These are phyloP conservation scores for Parascotia fuliginaria DNA, from an alignment of 2,888 invertebrate genomes.

Conservation along the genomic window DNA sequence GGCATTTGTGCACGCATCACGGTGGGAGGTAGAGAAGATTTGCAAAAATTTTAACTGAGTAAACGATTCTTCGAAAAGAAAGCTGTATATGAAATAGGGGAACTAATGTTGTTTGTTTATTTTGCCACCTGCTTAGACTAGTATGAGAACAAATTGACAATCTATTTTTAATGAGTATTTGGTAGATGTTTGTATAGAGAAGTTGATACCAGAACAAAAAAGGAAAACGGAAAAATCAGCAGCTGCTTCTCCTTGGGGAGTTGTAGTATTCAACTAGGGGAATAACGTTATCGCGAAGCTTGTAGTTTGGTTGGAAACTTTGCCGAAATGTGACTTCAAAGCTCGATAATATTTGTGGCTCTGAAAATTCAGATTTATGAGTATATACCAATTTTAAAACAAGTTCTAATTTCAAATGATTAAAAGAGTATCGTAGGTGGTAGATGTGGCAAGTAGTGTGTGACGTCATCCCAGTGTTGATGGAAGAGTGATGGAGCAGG, in stretches of 20 bases:
- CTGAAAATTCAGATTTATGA: no score
- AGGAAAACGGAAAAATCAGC: slow-evolving; percentile 1
- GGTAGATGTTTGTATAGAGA: not conserved
- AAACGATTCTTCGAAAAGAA: slow-evolving; percentile 77
- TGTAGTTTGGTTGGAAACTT: not conserved
- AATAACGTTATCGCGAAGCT: not conserved
- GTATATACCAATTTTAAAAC: not conserved
- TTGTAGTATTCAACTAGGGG: not conserved
- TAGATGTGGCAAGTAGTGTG: slow-evolving; percentile 2
- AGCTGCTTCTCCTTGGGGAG: slow-evolving; percentile 1
- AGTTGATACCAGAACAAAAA: not conserved
- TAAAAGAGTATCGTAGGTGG: slow-evolving; percentile 5
- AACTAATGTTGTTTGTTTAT: slow-evolving; percentile 62
- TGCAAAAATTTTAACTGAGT: slow-evolving; percentile 62
- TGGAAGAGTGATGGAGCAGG: slow-evolving; percentile 80
- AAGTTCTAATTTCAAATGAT: slow-evolving; percentile 4
- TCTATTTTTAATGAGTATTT: slow-evolving; percentile 26
- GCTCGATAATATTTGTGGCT: not conserved
- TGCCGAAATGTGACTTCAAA: slow-evolving; percentile 3
- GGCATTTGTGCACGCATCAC: slow-evolving; percentile 80
- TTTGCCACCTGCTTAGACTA: slow-evolving; percentile 63
- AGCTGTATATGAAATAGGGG: slow-evolving; percentile 56
- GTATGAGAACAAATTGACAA: slow-evolving; percentile 22
- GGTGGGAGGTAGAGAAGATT: slow-evolving; percentile 77
- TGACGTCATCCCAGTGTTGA: slow-evolving; percentile 53